Base-by-base conservation (phyloP, 2,888 invertebrate species). In the Leptogaster cylindrica region DNA sequence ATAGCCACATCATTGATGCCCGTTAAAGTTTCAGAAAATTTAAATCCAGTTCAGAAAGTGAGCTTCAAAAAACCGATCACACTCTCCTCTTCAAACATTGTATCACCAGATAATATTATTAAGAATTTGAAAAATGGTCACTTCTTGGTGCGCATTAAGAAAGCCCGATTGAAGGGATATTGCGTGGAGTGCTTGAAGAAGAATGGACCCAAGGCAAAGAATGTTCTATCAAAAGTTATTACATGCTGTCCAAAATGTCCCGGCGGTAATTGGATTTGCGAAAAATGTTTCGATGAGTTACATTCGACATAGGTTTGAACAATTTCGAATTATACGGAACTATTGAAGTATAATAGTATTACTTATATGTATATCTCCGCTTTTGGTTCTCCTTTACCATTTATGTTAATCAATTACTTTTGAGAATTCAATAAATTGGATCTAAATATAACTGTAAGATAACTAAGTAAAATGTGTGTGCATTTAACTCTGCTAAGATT, bases 221-320 rank as follows among this genome's bases (percentile, higher is more conserved):
- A 66, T 6, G 44, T 72, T 20, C 68, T 80, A 14, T 61, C 69
- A 0, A 79, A 78, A 68, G 74, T 81, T 2, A 72, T 72, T 5
- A 80, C 81, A 2, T 78, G 76, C 69, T 81, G 81, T 61, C 76
- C 79, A 8, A 70, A 72, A 25, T 81, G 81, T 68, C 79, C 79
- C 0, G 77, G 77, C 48, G 76, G 77, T 10, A 77, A 76, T 68
- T 81, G 81, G 81, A 78, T 81, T 72, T 81, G 81, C 68, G 75
- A 74, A 28, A 1, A 66, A 0, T 81, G 81, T 70, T 81, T 81
- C 61, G 75, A 75, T 67, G 46, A 67, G 14, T 51, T 69, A 1
- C 76, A 64, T 48, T 4, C 46, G 20, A 46, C n/a, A n/a, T n/a
- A n/a, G n/a, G n/a, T n/a, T n/a, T n/a, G n/a, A n/a, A n/a, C n/a